Evolutionary conservation across 2,888 invertebrate species (phyloP), one percentile per base, ranked within the genome.

Genomic region (Beris morrisii): DNA sequence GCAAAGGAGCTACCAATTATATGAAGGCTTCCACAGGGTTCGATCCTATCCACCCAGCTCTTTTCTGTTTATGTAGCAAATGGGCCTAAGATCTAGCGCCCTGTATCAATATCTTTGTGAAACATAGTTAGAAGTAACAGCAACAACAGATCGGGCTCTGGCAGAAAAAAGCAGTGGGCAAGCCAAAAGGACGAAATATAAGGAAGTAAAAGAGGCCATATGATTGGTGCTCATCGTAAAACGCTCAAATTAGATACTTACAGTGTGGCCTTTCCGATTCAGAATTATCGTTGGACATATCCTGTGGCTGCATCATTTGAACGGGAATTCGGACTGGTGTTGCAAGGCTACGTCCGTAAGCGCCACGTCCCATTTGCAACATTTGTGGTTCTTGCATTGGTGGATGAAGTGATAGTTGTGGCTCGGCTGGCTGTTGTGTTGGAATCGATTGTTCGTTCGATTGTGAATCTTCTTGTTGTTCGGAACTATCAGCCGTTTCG

Each of bases 251-350:
- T 28, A 22, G 50, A 53, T 75, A 86, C 90, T 87, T 79, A 92
- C 92, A 91, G 75, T 92, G 92, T 69, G 90, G 91, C 79, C 91
- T 87, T 77, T 85, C 84, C 67, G 79, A 74, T 70, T 80, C 80
- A 71, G 74, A 66, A 38, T 52, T 43, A n/a, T 50, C 61, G 31
- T 58, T 81, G 61, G 84, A 83, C 74, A 83, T 81, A 32, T 84
- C 83, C 74, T 86, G 83, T 73, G 85, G 82, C 64, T 87, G 86
- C 79, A 82, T 77, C 86, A 82, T 79, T 84, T 81, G 67, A 81
- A 85, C 81, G 76, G 86, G 67, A 81, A 84, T 71, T 79, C 85
- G 73, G 78, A 85, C 73, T 75, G 83, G 74, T 64, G 76, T 76
- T 46, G 77, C 76, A 71, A 83, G 81, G 70, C 79, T 81, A 63